A percentile compares a stretch with the other conserved stretches of the same genome.
phyloP scores from a whole-genome alignment of 2,797 vertebrate species.

The Macrochelys suwanniensis region DNA sequence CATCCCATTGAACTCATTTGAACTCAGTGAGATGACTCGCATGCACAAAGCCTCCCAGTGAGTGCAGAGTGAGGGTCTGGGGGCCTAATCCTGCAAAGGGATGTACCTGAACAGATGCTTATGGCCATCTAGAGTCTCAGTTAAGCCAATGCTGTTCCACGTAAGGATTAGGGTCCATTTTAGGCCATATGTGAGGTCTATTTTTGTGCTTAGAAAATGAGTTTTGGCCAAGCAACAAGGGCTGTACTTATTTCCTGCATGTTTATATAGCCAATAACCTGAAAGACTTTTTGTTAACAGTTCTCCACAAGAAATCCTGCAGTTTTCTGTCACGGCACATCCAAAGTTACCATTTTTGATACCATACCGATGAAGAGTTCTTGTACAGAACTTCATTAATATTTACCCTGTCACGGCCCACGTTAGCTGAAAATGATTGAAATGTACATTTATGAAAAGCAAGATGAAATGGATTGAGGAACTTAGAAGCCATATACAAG shows the following conservation, averaged over 20 bases:
- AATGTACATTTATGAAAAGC: neutral
- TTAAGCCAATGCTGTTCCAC: neutral
- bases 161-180: neutral
- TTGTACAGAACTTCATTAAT: neutral
- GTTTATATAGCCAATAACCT: neutral
- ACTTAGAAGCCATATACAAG: neutral
- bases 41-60: accelerated
- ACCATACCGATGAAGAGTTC: neutral
- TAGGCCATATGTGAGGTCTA: neutral
- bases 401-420: neutral
- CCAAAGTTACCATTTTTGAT: neutral
- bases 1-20: neutral
- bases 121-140: accelerated
- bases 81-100: neutral
- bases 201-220: neutral
- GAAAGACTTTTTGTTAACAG: neutral
- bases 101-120: neutral
- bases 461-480: neutral
- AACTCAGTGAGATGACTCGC: neutral
- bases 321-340: neutral
- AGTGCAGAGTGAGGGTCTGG: accelerated
- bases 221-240: neutral
- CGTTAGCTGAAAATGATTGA: neutral
- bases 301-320: neutral
- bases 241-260: neutral